Evolutionary conservation across 2,113 vertebrate genomes (phyloP).

Genomic region (Marmota monax): DNA sequence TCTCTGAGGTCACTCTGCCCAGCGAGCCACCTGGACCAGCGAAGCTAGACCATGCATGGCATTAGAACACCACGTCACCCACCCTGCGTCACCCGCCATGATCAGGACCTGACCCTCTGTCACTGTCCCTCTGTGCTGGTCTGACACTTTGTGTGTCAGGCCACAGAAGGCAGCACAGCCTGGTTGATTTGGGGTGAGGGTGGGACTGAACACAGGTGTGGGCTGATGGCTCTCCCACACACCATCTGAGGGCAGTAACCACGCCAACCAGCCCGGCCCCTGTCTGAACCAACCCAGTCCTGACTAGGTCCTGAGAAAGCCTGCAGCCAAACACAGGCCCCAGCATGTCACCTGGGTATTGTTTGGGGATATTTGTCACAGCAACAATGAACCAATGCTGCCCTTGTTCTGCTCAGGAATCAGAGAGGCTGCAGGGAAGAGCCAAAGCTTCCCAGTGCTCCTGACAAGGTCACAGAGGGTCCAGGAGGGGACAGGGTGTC

Average conservation of each 20-base stretch:
- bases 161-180: accelerated
- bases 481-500: accelerated
- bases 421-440: not conserved
- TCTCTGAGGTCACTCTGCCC: not conserved
- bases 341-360: accelerated
- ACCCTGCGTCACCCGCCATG: accelerated
- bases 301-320: not conserved
- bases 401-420: not conserved
- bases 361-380: not conserved
- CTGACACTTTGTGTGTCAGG: accelerated
- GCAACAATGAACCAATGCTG: no score
- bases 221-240: accelerated
- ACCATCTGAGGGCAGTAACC: not conserved
- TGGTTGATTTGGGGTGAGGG: accelerated
- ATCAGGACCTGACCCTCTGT: no score
- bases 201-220: not conserved
- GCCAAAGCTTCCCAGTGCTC: accelerated
- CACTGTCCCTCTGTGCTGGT: accelerated
- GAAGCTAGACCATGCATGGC: accelerated
- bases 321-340: accelerated
- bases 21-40: accelerated
- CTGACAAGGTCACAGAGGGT: accelerated
- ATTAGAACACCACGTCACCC: no score
- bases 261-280: accelerated
- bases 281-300: accelerated